Percentiles rank a stretch among this genome's conserved stretches.
phyloP scores from a whole-genome alignment of 2,113 vertebrate species.

The Ceyx melanurus region DNA sequence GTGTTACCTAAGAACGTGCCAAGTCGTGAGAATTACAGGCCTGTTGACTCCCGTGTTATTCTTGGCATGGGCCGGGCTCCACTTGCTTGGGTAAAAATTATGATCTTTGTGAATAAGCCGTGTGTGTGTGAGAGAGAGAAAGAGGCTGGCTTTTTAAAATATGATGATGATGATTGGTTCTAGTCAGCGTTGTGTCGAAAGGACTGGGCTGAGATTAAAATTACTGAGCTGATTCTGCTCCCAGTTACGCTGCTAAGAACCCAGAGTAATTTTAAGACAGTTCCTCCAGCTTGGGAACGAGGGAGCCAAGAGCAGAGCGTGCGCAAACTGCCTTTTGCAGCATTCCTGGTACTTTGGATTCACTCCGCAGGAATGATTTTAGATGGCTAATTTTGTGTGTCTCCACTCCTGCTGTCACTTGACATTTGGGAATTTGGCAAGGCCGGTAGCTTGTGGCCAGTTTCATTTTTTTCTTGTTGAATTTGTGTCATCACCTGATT shows the following conservation, averaged over 20 bases:
- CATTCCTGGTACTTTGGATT: slow-evolving; percentile 28
- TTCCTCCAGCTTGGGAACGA: not conserved
- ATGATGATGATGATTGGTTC: not conserved
- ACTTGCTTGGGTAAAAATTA: slow-evolving; percentile 56
- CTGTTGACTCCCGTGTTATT: slow-evolving; percentile 63
- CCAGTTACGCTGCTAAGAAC: not conserved
- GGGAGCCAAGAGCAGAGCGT: slow-evolving; percentile 37
- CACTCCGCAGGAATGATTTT: not conserved
- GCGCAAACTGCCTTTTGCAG: slow-evolving; percentile 6
- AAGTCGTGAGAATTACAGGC: slow-evolving; percentile 65
- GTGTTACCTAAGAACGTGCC: slow-evolving; percentile 58
- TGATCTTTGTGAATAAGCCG: slow-evolving; percentile 51
- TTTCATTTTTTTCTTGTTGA: not conserved
- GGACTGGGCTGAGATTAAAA: slow-evolving; percentile 13
- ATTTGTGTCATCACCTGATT: slow-evolving; percentile 64
- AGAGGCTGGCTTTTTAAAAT: not conserved
- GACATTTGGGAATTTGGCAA: slow-evolving; percentile 60
- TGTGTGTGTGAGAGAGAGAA: not conserved
- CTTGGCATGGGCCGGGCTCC: slow-evolving; percentile 35
- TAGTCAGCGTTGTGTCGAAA: slow-evolving; percentile 9
- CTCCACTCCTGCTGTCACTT: slow-evolving; percentile 65
- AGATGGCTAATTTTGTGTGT: slow-evolving; percentile 55
- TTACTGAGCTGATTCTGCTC: not conserved
- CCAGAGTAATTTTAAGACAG: slow-evolving; percentile 6
- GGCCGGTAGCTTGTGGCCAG: not conserved